phyloP scores from a whole-genome alignment of 1,140 invertebrate genomes.

The Andrena cerasifolii region DNA sequence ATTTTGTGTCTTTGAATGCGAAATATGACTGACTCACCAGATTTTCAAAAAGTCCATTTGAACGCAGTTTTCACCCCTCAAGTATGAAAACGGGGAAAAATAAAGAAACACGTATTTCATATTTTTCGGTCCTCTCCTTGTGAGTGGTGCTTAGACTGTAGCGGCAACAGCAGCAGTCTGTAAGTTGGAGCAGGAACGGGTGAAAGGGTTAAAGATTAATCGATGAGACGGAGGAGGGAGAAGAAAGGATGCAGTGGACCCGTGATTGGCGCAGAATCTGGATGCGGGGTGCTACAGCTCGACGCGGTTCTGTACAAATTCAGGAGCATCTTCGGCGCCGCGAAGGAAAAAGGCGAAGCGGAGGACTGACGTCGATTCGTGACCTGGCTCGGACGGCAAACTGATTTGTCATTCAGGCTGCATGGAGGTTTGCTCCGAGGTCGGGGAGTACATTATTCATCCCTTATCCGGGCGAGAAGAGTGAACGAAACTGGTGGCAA shows the following conservation, averaged over 20 bases:
- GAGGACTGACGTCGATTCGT: constrained; percentile 73
- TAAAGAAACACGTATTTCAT: no score
- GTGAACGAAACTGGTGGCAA: constrained; percentile 71
- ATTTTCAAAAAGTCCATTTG: no score
- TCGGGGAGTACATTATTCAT: constrained; percentile 79
- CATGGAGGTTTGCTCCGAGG: constrained; percentile 72
- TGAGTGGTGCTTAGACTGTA: no score
- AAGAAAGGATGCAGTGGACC: background rate
- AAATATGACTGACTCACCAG: no score
- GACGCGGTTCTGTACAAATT: constrained; percentile 28
- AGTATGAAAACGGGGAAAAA: no score
- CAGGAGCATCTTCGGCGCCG: background rate
- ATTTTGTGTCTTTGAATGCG: no score
- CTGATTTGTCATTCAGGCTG: constrained; percentile 80
- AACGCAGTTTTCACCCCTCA: no score
- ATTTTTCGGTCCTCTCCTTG: no score
- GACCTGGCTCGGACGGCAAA: constrained; percentile 75
- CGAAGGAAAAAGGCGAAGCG: background rate
- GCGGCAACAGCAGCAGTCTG: no score
- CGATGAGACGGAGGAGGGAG: constrained; percentile 1
- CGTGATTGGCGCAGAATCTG: constrained; percentile 23
- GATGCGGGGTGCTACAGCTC: background rate
- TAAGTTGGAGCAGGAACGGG: background rate
- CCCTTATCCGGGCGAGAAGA: constrained; percentile 76
- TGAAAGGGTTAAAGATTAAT: constrained; percentile 30